Conservation (phyloP, 2,113 vertebrate species). For the Pelodiscus sinensis region DNA sequence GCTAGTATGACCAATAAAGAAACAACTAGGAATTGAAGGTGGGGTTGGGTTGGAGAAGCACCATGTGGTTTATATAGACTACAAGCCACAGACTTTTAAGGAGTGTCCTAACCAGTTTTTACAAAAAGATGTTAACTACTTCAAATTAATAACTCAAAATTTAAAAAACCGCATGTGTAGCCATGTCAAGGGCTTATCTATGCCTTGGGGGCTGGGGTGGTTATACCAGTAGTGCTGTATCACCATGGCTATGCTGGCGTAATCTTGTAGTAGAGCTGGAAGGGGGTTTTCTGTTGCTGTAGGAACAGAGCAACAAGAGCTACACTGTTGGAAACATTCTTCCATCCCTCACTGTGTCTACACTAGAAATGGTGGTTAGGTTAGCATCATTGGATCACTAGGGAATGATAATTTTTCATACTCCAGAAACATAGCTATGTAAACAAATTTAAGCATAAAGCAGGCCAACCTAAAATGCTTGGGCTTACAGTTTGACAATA, state of each 20-base stretch:
- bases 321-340: not conserved
- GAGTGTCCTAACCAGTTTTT: not conserved
- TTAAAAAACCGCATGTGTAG: not conserved
- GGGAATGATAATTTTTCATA: not conserved
- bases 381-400: not conserved
- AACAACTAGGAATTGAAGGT: not conserved
- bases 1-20: not conserved
- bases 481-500: not conserved
- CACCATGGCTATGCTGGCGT: not conserved
- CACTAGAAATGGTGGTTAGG: not conserved
- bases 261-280: not conserved
- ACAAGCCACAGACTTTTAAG: not conserved
- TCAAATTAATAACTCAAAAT: not conserved
- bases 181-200: not conserved
- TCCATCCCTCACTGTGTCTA: not conserved
- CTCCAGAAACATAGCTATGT: not conserved
- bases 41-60: not conserved
- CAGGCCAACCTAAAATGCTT: not conserved
- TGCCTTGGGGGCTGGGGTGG: too few relatives aligned
- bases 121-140: slow-evolving; percentile 23
- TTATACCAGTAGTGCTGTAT: too few relatives aligned
- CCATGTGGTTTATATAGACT: not conserved
- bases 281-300: not conserved
- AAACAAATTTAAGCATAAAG: not conserved
- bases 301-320: too few relatives aligned